These are phyloP conservation scores for Lepidochrysops patricia DNA, from an alignment of 2,888 invertebrate species.

Conservation along the genomic window DNA sequence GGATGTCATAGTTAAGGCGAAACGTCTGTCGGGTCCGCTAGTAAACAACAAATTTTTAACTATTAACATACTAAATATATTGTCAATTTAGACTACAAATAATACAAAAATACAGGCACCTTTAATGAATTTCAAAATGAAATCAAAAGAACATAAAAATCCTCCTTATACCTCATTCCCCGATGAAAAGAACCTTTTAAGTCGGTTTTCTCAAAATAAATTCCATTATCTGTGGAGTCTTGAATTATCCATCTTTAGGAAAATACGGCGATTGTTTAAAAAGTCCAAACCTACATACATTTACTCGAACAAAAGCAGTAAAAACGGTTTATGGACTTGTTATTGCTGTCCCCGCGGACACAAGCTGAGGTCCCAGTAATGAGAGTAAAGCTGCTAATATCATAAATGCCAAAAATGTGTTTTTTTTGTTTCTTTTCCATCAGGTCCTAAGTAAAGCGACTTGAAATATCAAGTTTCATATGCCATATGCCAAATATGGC, in stretches of 20 bases:
- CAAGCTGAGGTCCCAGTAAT: conserved; percentile 32
- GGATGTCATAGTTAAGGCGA: too few species aligned
- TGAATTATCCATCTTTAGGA: conserved; percentile 54
- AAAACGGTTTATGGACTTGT: conserved; percentile 74
- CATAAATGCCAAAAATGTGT: neutral
- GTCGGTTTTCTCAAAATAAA: conserved; percentile 34
- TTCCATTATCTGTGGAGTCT: conserved; percentile 34
- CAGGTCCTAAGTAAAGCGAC: too few species aligned
- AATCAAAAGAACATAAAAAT: neutral
- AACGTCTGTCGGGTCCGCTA: too few species aligned
- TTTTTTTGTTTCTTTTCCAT: too few species aligned
- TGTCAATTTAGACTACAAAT: too few species aligned
- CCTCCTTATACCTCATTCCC: neutral
- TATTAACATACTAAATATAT: too few species aligned
- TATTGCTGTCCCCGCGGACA: conserved; percentile 68
- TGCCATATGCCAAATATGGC: too few species aligned
- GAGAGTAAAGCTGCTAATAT: neutral
- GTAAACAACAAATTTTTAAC: too few species aligned
- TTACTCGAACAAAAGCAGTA: conserved; percentile 73
- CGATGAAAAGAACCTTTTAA: conserved; percentile 25
- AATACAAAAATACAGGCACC: neutral
- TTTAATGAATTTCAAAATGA: neutral
- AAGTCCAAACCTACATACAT: conserved; percentile 72
- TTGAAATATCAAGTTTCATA: too few species aligned
- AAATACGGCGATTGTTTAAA: conserved; percentile 73